Evolutionary conservation across 1,140 invertebrate genomes (phyloP).

Genomic region (Drosophila lacteicornis): DNA sequence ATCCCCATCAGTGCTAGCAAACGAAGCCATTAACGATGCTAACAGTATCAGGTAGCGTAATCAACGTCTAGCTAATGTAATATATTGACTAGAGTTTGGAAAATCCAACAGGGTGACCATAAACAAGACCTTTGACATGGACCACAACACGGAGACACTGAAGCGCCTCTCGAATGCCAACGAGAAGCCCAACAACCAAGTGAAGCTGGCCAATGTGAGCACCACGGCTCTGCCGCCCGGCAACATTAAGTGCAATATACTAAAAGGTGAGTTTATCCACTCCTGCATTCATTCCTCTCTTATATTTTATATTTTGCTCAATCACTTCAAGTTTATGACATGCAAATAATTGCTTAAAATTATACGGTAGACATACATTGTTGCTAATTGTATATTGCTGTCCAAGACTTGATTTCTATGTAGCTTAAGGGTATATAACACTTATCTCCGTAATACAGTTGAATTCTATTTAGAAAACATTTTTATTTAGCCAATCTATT

Average conservation of each 20-base stretch:
- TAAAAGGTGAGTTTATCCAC: constrained; percentile 89
- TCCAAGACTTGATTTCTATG: not conserved
- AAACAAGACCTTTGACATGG: constrained; percentile 87
- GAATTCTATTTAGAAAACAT: not conserved
- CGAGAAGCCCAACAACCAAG: constrained; percentile 89
- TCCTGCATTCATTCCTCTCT: not conserved
- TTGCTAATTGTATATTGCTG: not conserved
- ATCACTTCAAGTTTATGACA: not conserved
- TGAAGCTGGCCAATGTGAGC: constrained; percentile 86
- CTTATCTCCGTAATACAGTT: not conserved
- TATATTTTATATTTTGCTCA: not conserved
- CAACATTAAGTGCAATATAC: constrained; percentile 97
- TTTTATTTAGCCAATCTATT: not conserved
- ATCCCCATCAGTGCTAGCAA: constrained; percentile 85
- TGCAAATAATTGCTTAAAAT: not conserved
- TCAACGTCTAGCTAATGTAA: constrained; percentile 59
- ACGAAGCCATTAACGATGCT: constrained; percentile 85
- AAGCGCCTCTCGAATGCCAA: constrained; percentile 86
- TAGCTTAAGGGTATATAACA: not conserved
- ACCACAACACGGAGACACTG: constrained; percentile 86
- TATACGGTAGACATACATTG: not conserved
- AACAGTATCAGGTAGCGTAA: constrained; percentile 85
- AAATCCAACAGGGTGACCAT: constrained; percentile 85
- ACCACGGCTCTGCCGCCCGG: constrained; percentile 92
- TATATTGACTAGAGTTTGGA: constrained; percentile 24